Percentiles rank a stretch among this genome's conserved stretches.
phyloP scores from a whole-genome alignment of 2,888 invertebrate species.

The Caenorhabditis sp. region DNA sequence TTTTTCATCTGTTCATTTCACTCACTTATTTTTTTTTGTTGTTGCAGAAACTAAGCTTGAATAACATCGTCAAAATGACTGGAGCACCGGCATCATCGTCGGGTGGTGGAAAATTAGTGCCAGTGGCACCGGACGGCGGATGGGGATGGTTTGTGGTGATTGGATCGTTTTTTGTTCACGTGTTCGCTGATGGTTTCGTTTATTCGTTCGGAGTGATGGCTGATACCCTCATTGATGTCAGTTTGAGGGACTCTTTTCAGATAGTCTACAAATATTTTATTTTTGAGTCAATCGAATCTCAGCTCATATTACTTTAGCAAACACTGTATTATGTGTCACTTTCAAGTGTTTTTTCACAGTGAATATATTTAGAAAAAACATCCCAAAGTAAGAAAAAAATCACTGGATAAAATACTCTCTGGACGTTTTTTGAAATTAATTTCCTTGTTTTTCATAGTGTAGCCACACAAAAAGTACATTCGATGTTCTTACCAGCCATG shows the following conservation, averaged over 20 bases:
- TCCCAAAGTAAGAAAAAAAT: too few relatives aligned
- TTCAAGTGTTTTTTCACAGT: not conserved
- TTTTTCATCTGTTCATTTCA: not conserved
- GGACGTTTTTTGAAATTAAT: not conserved
- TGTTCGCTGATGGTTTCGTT: conserved; percentile 91
- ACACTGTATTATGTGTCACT: not conserved
- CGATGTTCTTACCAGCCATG: too few relatives aligned
- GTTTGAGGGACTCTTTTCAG: conserved; percentile 2
- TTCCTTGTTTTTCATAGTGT: too few relatives aligned
- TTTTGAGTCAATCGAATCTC: not conserved
- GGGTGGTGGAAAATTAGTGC: conserved; percentile 53
- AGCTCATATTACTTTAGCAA: not conserved
- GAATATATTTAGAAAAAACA: too few relatives aligned
- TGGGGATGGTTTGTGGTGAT: conserved; percentile 69
- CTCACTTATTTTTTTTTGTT: not conserved
- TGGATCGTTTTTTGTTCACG: conserved; percentile 93
- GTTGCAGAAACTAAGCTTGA: conserved; percentile 4
- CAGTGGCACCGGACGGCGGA: conserved; percentile 68
- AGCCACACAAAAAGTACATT: too few relatives aligned
- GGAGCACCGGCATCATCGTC: conserved; percentile 32
- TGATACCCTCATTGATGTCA: conserved; percentile 80
- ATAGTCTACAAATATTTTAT: not conserved
- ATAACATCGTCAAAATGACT: conserved; percentile 20
- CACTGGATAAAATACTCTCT: not conserved
- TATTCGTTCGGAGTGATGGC: conserved; percentile 96